These are phyloP conservation scores for Dendronephthya gigantea DNA, from an alignment of 64 coral and sea anemone genomes.

Conservation along the genomic window DNA sequence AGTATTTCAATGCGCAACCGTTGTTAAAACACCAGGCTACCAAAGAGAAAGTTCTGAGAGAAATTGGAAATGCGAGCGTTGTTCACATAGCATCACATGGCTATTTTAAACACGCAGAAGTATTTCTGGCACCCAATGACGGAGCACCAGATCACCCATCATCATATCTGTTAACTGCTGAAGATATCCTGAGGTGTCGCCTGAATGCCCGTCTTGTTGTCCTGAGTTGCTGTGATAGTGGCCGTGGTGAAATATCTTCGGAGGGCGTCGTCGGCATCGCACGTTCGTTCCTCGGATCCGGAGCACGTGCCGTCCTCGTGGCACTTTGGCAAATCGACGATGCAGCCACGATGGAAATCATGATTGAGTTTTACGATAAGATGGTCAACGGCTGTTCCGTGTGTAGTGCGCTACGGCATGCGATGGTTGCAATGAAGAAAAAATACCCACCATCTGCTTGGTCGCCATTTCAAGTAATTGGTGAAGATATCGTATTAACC, in stretches of 20 bases:
- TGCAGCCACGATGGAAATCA: background rate
- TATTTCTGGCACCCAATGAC: background rate
- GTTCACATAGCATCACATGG: slow-evolving; percentile 6
- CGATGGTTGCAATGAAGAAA: no score
- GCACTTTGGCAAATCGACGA: background rate
- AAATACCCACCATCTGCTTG: no score
- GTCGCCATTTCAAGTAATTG: no score
- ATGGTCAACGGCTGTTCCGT: no score
- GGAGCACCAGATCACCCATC: background rate
- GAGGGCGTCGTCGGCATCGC: background rate
- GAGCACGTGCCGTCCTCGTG: background rate
- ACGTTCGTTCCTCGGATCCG: background rate
- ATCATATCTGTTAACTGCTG: background rate
- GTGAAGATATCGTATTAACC: no score
- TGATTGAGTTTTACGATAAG: background rate
- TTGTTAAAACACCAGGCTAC: background rate
- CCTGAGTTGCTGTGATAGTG: background rate
- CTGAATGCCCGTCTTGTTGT: background rate
- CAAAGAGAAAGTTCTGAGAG: background rate
- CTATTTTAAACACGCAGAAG: background rate
- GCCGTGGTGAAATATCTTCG: background rate
- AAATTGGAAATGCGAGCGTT: background rate
- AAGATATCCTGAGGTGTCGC: background rate
- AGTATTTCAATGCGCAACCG: background rate
- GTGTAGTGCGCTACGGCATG: no score